phyloP scores from a whole-genome alignment of 2,888 invertebrate species.

The Apodemia duryi region DNA sequence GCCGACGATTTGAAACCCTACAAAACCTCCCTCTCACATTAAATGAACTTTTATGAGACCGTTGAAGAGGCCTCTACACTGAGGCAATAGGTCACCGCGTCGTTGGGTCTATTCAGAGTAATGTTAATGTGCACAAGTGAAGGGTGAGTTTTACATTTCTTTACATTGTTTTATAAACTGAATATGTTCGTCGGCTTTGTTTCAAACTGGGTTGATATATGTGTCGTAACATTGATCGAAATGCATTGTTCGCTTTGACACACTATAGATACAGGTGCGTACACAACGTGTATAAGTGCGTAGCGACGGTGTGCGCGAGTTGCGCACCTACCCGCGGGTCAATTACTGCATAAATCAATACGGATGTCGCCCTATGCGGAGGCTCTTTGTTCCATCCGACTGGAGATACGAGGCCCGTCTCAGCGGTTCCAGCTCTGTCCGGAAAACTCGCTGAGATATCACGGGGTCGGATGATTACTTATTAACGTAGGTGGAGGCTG shows the following conservation, averaged over 20 bases:
- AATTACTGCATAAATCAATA: conserved; percentile 73
- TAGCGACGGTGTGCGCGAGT: conserved; percentile 50
- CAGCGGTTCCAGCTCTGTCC: conserved; percentile 68
- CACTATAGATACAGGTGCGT: conserved; percentile 42
- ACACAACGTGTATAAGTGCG: conserved; percentile 50
- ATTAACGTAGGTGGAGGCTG: conserved; percentile 79
- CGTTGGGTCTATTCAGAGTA: conserved; percentile 34
- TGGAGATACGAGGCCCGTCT: conserved; percentile 70
- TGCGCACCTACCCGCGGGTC: conserved; percentile 67
- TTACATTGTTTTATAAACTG: conserved; percentile 17
- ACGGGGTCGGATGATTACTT: conserved; percentile 78
- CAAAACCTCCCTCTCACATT: conserved; percentile 46
- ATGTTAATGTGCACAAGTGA: conserved; percentile 29
- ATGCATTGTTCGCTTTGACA: conserved; percentile 37
- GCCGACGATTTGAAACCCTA: conserved; percentile 38
- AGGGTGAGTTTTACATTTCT: conserved; percentile 18
- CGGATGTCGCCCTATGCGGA: conserved; percentile 64
- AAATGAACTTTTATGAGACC: conserved; percentile 49
- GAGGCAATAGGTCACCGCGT: conserved; percentile 51
- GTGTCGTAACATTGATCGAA: conserved; percentile 32
- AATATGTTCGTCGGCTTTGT: conserved; percentile 22
- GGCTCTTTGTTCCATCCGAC: conserved; percentile 71
- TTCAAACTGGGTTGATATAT: conserved; percentile 27
- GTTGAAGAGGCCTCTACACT: conserved; percentile 38
- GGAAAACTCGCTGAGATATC: conserved; percentile 75